Evolutionary conservation across 2,113 vertebrate genomes (phyloP).

Genomic region (Motacilla tschutschensis): DNA sequence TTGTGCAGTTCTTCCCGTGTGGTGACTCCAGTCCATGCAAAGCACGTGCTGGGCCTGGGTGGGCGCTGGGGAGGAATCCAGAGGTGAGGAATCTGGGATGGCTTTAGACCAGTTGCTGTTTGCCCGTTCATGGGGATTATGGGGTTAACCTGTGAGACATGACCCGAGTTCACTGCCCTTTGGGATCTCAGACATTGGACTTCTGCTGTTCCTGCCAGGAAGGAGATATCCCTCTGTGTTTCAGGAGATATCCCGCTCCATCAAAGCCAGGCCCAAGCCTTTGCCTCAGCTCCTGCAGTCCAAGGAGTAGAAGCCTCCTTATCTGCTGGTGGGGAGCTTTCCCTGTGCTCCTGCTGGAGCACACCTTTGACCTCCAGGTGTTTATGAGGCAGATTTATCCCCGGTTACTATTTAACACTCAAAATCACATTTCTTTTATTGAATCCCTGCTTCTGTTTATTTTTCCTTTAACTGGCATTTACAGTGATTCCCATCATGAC

Average conservation of each 20-base stretch:
- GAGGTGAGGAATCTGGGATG: not conserved
- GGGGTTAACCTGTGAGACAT: not conserved
- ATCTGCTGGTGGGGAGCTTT: conserved; percentile 1
- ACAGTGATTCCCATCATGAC: not conserved
- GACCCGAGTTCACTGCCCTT: not conserved
- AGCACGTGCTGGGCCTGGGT: rapidly evolving
- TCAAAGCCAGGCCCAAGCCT: not conserved
- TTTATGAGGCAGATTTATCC: not conserved
- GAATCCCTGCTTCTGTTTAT: not conserved
- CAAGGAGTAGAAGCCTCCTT: not conserved
- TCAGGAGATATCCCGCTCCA: not conserved
- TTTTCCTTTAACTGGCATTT: not conserved
- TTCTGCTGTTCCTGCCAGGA: not conserved
- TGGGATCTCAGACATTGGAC: not conserved
- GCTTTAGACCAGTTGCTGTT: not conserved
- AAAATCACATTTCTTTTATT: conserved; percentile 20
- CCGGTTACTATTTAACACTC: conserved; percentile 55
- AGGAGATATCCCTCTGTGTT: not conserved
- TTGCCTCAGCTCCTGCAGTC: not conserved
- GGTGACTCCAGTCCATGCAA: not conserved
- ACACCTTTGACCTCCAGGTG: conserved; percentile 41
- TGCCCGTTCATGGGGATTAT: not conserved
- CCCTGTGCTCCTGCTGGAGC: not conserved
- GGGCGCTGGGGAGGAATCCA: rapidly evolving
- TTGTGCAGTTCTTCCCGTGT: rapidly evolving